These are phyloP conservation scores for Sebastes nivosus DNA, from an alignment of 2,797 vertebrate genomes.

Conservation along the genomic window DNA sequence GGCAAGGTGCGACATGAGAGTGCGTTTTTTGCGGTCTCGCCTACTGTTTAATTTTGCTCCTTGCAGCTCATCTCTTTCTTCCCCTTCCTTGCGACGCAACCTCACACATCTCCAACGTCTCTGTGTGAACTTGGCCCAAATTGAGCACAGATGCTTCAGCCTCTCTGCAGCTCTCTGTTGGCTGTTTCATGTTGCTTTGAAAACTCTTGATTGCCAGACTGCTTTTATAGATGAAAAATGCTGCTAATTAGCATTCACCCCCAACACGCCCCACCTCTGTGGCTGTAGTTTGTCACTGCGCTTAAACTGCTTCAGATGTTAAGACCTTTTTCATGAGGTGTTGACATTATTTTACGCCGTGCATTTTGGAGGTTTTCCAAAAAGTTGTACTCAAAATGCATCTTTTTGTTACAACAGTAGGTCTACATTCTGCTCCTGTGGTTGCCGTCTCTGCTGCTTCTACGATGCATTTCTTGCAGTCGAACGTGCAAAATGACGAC, in stretches of 20 bases:
- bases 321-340: conserved; percentile 41
- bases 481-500: no score
- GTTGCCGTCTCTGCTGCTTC: not conserved
- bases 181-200: conserved; percentile 61
- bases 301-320: conserved; percentile 60
- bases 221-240: conserved; percentile 62
- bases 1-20: not conserved
- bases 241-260: conserved; percentile 65
- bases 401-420: not conserved
- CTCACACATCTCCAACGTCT: conserved; percentile 36
- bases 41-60: not conserved
- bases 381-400: not conserved
- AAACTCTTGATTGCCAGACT: conserved; percentile 61
- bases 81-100: not conserved
- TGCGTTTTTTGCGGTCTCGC: not conserved
- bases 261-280: conserved; percentile 8
- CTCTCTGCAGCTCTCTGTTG: conserved; percentile 13
- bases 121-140: conserved; percentile 50
- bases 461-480: not conserved
- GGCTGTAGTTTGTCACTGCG: conserved; percentile 15
- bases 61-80: conserved; percentile 11
- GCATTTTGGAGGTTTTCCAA: not conserved
- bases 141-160: conserved; percentile 68
- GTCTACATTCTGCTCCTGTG: no score
- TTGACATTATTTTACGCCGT: conserved; percentile 16